A percentile compares a stretch with the other conserved stretches of the same genome.
These are phyloP conservation scores for Acanthopagrus latus DNA, from an alignment of 2,797 vertebrate species.

Conservation along the genomic window DNA sequence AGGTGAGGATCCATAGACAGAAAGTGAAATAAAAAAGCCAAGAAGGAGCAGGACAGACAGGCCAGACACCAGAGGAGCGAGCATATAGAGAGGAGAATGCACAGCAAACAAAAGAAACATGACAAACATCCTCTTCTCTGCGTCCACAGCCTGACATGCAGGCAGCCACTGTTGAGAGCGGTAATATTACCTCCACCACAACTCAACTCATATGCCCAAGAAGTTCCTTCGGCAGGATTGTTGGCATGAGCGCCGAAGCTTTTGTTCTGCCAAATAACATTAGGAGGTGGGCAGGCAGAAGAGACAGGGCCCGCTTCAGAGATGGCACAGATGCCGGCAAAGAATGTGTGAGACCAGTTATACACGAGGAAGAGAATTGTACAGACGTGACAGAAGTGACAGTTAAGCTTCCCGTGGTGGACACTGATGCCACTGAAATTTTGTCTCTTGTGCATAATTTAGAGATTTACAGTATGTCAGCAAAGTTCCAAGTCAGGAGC, in stretches of 20 bases:
- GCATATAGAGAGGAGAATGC: conserved; percentile 72
- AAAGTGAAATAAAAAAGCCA: conserved; percentile 79
- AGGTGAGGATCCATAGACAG: conserved; percentile 77
- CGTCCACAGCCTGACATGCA: conserved; percentile 76
- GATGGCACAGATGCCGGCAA: conserved; percentile 71
- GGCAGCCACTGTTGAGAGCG: conserved; percentile 72
- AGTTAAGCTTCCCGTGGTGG: conserved; percentile 58
- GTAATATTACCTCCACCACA: conserved; percentile 79
- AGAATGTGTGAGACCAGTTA: conserved; percentile 71
- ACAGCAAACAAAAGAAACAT: conserved; percentile 80
- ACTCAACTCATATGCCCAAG: conserved; percentile 76
- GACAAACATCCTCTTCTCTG: conserved; percentile 76
- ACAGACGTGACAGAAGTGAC: conserved; percentile 67
- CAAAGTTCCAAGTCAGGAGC: conserved; percentile 40
- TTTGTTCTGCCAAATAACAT: conserved; percentile 84
- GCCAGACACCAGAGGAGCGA: conserved; percentile 76
- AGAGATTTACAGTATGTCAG: conserved; percentile 55
- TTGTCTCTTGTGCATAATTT: conserved; percentile 63
- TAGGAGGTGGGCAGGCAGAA: conserved; percentile 81
- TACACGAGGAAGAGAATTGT: conserved; percentile 66
- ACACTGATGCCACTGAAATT: conserved; percentile 70
- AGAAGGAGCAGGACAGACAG: conserved; percentile 79
- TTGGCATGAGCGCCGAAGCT: conserved; percentile 73
- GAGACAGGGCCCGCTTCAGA: conserved; percentile 77
- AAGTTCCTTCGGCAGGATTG: conserved; percentile 77